phyloP scores from a whole-genome alignment of 2,113 vertebrate species.

The Pycnonotus jocosus region DNA sequence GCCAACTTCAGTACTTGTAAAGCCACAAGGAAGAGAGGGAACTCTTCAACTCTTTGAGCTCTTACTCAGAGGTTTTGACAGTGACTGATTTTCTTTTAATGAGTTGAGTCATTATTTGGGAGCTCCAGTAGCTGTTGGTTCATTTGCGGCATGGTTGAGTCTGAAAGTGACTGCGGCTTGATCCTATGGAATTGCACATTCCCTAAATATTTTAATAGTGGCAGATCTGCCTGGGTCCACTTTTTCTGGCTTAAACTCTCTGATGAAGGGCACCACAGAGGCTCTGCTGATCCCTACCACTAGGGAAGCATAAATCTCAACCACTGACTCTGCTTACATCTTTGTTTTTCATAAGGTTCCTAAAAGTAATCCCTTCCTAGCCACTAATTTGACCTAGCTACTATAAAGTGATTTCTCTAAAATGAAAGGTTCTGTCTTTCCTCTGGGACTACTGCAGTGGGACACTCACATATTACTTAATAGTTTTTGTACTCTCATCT shows the following conservation, averaged over 20 bases:
- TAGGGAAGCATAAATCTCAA: background rate
- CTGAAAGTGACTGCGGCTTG: background rate
- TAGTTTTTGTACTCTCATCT: background rate
- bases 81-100: conserved; percentile 3
- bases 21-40: background rate
- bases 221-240: background rate
- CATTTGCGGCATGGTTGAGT: background rate
- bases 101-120: conserved; percentile 25
- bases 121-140: background rate
- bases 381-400: conserved; percentile 11
- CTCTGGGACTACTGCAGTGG: background rate
- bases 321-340: background rate
- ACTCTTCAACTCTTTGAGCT: background rate
- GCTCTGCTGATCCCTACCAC: background rate
- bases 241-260: background rate
- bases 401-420: conserved; percentile 9
- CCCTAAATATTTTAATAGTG: background rate
- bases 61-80: background rate
- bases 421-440: background rate
- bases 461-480: background rate
- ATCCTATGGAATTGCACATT: background rate
- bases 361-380: conserved; percentile 7
- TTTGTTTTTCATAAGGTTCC: background rate
- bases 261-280: background rate
- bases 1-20: background rate